A percentile compares a stretch with the other conserved stretches of the same genome.
phyloP scores from a whole-genome alignment of 2,113 vertebrate species.

The Pleuronectes platessa region DNA sequence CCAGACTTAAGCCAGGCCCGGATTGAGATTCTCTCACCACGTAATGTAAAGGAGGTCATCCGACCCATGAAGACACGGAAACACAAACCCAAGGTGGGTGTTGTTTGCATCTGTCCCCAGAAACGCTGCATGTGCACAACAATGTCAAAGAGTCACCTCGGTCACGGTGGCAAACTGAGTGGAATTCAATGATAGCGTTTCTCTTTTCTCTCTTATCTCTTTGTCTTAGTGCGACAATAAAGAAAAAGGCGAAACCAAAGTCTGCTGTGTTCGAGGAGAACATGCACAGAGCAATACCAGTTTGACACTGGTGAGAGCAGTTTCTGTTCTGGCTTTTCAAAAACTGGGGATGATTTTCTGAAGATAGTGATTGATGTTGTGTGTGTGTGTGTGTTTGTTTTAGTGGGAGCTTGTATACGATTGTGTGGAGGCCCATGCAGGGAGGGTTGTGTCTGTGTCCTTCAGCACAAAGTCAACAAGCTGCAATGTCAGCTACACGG shows the following conservation, averaged over 20 bases:
- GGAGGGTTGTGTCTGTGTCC: conserved; percentile 8
- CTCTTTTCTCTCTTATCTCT: neutral
- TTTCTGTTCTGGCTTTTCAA: neutral
- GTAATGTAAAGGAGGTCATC: neutral
- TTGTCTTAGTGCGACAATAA: neutral
- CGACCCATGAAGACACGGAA: neutral
- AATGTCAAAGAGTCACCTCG: neutral
- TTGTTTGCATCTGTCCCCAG: neutral
- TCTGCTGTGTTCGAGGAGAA: accelerated
- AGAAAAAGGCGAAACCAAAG: accelerated
- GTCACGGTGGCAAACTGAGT: neutral
- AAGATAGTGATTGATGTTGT: neutral
- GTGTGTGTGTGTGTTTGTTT: conserved; percentile 2
- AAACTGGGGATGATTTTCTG: neutral
- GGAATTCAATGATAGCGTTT: neutral
- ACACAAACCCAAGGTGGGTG: conserved; percentile 14
- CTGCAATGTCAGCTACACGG: conserved; percentile 26
- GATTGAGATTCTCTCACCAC: conserved; percentile 26
- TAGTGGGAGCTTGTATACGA: conserved; percentile 63
- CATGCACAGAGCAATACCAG: neutral
- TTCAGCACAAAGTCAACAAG: conserved; percentile 12
- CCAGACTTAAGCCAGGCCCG: conserved; percentile 30
- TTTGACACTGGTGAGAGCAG: conserved; percentile 6
- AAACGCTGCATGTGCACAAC: too few relatives aligned
- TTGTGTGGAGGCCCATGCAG: conserved; percentile 2